phyloP scores from a whole-genome alignment of 2,888 invertebrate genomes.

The Loripinus fragilis region DNA sequence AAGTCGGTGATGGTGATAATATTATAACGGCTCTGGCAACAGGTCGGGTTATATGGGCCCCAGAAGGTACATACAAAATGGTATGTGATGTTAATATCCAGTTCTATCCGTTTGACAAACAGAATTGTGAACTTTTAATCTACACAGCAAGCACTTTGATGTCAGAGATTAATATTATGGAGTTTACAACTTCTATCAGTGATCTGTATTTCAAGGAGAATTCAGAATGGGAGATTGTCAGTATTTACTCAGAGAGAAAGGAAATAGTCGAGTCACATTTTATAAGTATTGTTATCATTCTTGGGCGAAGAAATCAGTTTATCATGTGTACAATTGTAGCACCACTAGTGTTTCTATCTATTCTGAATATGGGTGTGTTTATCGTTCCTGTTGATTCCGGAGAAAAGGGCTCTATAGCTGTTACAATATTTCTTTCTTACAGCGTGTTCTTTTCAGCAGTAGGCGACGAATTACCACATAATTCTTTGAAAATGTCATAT shows the following conservation, averaged over 20 bases:
- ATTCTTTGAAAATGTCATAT: conserved; percentile 26
- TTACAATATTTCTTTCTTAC: conserved; percentile 57
- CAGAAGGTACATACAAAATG: neutral
- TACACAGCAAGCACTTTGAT: neutral
- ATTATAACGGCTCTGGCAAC: neutral
- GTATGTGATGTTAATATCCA: conserved; percentile 1
- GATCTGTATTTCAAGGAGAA: neutral
- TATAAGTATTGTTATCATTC: neutral
- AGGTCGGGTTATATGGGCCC: neutral
- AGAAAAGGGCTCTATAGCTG: conserved; percentile 57
- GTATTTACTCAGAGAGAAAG: neutral
- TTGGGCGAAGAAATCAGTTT: conserved; percentile 49
- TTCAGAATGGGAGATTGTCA: neutral
- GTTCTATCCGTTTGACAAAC: conserved; percentile 9
- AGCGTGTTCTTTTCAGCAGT: conserved; percentile 55
- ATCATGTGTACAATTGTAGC: conserved; percentile 47
- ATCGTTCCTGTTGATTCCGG: conserved; percentile 55
- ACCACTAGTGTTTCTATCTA: conserved; percentile 49
- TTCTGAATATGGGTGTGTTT: conserved; percentile 53
- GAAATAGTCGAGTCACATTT: neutral
- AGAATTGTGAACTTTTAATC: neutral
- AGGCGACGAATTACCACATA: conserved; percentile 50
- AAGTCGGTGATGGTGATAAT: neutral
- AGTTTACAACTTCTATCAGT: neutral
- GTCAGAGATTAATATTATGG: neutral